phyloP scores from a whole-genome alignment of 2,113 vertebrate genomes.

The Rallus limicola region DNA sequence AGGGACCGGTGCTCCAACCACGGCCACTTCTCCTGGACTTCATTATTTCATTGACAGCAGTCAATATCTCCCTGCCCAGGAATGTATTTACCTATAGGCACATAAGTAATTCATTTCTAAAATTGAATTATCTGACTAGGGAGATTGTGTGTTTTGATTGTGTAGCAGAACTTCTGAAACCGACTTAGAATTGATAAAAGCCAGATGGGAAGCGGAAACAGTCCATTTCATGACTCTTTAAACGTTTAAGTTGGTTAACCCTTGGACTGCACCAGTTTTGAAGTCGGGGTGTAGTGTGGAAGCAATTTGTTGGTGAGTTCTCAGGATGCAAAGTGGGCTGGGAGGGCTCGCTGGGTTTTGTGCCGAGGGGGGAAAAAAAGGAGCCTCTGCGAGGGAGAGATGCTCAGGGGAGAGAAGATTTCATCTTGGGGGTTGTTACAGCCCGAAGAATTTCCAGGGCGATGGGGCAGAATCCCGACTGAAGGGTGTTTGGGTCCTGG shows the following conservation, averaged over 20 bases:
- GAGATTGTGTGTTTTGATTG: constrained; percentile 79
- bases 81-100: constrained; percentile 77
- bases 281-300: constrained; percentile 59
- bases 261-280: constrained; percentile 63
- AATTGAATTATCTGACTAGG: constrained; percentile 83
- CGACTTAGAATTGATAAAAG: constrained; percentile 76
- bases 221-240: constrained; percentile 80
- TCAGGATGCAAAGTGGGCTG: constrained; percentile 44
- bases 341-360: neutral
- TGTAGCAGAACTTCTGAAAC: constrained; percentile 75
- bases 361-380: neutral
- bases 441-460: neutral
- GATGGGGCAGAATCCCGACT: neutral
- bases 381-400: neutral
- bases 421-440: neutral
- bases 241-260: constrained; percentile 79
- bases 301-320: constrained; percentile 75
- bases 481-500: neutral
- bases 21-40: constrained; percentile 47
- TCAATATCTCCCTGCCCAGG: constrained; percentile 62
- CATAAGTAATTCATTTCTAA: constrained; percentile 82
- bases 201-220: constrained; percentile 81
- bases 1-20: constrained; percentile 15
- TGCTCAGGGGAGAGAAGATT: neutral
- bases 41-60: constrained; percentile 75